A percentile compares a stretch with the other conserved stretches of the same genome.
Evolutionary conservation across 2,113 vertebrate genomes (phyloP).

Genomic region (Anoplopoma fimbria): DNA sequence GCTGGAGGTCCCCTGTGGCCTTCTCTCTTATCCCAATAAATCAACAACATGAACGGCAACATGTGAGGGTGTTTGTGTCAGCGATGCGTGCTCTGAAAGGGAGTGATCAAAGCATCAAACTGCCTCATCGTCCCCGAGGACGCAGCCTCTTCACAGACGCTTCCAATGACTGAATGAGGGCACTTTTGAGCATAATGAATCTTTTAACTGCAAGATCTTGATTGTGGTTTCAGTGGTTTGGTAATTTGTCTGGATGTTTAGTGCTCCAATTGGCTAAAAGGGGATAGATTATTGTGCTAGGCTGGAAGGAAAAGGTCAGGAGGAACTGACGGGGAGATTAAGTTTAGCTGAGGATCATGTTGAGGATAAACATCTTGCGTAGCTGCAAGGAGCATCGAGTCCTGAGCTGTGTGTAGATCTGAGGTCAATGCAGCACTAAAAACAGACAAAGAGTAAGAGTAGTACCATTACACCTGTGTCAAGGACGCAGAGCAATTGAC

Average conservation of each 20-base stretch:
- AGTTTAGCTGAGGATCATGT: conserved; percentile 64
- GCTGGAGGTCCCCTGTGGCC: conserved; percentile 29
- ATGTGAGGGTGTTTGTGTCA: conserved; percentile 33
- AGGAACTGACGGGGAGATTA: conserved; percentile 43
- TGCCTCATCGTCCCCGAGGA: background rate
- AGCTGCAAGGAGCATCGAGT: conserved; percentile 7
- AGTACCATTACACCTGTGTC: conserved; percentile 72
- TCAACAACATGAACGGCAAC: conserved; percentile 39
- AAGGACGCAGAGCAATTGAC: conserved; percentile 71
- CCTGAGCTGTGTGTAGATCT: conserved; percentile 26
- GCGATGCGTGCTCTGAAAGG: background rate
- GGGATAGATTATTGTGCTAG: conserved; percentile 9
- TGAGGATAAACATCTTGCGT: conserved; percentile 54
- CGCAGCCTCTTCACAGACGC: conserved; percentile 12
- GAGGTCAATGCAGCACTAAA: conserved; percentile 66
- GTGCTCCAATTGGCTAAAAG: background rate
- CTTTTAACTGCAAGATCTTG: conserved; percentile 28
- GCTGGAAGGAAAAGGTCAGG: conserved; percentile 30
- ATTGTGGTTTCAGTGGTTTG: conserved; percentile 37
- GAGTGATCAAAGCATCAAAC: conserved; percentile 41
- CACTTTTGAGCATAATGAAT: conserved; percentile 46
- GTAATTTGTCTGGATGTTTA: conserved; percentile 42
- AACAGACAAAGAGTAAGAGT: conserved; percentile 63
- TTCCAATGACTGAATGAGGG: conserved; percentile 52
- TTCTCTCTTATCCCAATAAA: conserved; percentile 57